These are phyloP conservation scores for Drosophila conformis DNA, from an alignment of 2,888 invertebrate genomes.

Conservation along the genomic window DNA sequence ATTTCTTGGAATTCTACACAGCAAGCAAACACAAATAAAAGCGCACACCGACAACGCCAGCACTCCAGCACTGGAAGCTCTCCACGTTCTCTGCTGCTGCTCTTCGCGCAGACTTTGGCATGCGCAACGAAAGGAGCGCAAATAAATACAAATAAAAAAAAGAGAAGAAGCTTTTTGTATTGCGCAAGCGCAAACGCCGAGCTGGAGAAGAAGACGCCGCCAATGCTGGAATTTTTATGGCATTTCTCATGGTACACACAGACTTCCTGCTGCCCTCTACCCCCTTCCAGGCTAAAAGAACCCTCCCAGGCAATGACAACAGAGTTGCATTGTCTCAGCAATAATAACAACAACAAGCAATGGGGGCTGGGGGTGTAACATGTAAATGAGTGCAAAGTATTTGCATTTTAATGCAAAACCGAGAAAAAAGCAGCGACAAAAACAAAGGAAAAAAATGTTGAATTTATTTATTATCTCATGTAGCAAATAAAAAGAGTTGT, in stretches of 20 bases:
- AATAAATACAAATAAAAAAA: constrained; percentile 14
- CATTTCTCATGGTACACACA: constrained; percentile 66
- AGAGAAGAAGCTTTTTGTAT: constrained; percentile 55
- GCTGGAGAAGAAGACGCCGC: constrained; percentile 38
- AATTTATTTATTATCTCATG: constrained; percentile 63
- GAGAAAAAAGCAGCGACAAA: constrained; percentile 16
- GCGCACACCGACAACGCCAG: constrained; percentile 28
- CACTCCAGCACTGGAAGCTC: constrained; percentile 9
- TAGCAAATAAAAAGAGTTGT: constrained; percentile 28
- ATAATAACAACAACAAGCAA: constrained; percentile 27
- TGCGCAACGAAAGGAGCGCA: constrained; percentile 69
- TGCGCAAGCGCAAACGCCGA: constrained; percentile 70
- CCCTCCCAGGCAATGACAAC: constrained; percentile 61
- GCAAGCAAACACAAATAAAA: constrained; percentile 36
- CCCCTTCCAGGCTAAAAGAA: constrained; percentile 13
- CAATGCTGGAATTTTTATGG: constrained; percentile 70
- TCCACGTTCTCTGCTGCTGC: constrained; percentile 22
- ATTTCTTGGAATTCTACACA: constrained; percentile 69
- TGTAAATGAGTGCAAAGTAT: constrained; percentile 74
- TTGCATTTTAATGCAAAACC: constrained; percentile 65
- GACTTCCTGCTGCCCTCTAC: constrained; percentile 33
- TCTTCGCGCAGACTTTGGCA: constrained; percentile 58
- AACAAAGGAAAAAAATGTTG: constrained; percentile 33
- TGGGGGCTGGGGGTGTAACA: constrained; percentile 48
- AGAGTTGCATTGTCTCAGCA: constrained; percentile 70